Base-by-base conservation (phyloP, 2,888 invertebrate genomes). In the Aphodius granarius region DNA sequence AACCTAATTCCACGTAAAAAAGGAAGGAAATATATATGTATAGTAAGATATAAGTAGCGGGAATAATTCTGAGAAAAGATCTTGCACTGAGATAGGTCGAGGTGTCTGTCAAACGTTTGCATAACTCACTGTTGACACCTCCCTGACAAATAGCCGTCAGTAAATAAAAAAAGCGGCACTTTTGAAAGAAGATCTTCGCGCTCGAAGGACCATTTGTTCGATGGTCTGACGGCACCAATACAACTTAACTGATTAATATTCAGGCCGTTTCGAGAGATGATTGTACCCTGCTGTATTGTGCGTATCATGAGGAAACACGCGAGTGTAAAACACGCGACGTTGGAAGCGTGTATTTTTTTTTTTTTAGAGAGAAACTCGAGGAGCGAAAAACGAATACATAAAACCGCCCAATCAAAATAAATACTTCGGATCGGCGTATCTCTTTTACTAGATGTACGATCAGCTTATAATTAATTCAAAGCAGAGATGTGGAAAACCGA, bases 111-210 rank as follows among this genome's bases (percentile, higher is more conserved):
- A 75, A 73, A 20, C 76, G 76, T 79, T 79, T 78, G 79, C 79
- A 78, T 79, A 79, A 77, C 76, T 63, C 75, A 76, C 78, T 79
- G 80, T 79, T 79, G 80, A 80, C 80, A 78, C 78, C 79, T 76
- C 75, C 77, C 76, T 80, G 80, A 80, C 80, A 79, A 80, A 80
- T 80, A 78, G 78, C 78, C 79, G 76, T 78, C 78, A 77, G 63
- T 43, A 75, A 75, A 75, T 73, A 71, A 73, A 77, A 78, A 79
- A 77, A 80, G 77, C 78, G 78, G 78, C 74, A 73, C 73, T 78
- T 80, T 77, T 78, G 73, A 76, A 76, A 71, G 72, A 76, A 66
- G 70, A 65, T 18, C 73, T 64, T 43, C 72, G 68, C 22, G 20
- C 21, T 18, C 16, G 65, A 63, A 16, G 63, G 66, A n/a, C 68